phyloP scores from a whole-genome alignment of 2,113 vertebrate genomes.

The Saccopteryx bilineata region DNA sequence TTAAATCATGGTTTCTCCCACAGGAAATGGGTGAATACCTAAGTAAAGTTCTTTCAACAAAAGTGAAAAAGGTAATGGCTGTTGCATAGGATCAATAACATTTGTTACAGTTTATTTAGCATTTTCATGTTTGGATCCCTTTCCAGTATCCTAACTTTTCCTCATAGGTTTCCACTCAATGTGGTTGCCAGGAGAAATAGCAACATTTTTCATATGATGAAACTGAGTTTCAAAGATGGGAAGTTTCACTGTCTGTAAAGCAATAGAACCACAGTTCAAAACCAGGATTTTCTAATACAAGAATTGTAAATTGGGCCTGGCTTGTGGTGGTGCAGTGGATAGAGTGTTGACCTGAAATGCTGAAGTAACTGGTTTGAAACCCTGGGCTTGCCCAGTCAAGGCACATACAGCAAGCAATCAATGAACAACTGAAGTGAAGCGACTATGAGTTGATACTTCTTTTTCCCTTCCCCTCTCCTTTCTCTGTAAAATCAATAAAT shows the following conservation, averaged over 20 bases:
- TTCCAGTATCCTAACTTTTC: neutral
- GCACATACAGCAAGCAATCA: no score
- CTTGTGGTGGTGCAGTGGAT: no score
- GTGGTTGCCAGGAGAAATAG: neutral
- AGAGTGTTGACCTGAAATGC: no score
- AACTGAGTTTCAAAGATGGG: neutral
- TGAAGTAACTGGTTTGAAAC: no score
- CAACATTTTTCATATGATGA: slow-evolving; percentile 20
- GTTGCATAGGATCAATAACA: neutral
- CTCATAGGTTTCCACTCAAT: neutral
- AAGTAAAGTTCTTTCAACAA: neutral
- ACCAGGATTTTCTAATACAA: slow-evolving; percentile 34
- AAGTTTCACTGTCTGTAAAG: neutral
- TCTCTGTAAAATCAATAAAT: no score
- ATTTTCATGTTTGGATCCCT: neutral
- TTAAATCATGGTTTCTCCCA: neutral
- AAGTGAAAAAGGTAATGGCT: neutral
- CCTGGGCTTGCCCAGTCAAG: no score
- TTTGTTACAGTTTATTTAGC: neutral
- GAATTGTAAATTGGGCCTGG: neutral
- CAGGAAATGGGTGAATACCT: neutral
- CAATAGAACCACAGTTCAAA: neutral
- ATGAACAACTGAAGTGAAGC: no score
- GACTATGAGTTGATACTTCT: no score
- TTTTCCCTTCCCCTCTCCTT: no score